Evolutionary conservation across 2,888 invertebrate genomes (phyloP).

Genomic region (Protophormia terraenovae): DNA sequence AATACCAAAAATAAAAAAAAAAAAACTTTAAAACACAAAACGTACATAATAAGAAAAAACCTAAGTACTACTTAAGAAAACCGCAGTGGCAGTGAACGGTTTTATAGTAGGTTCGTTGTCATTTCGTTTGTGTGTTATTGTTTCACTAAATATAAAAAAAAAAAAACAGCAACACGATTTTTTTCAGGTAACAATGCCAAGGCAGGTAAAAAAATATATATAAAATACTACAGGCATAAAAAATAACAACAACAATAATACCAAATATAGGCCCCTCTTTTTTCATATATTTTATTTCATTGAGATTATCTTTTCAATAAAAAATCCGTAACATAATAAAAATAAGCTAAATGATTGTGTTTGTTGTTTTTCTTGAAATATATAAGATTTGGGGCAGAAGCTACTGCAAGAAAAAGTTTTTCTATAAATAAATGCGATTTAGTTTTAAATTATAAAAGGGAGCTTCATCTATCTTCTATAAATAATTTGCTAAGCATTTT

Average conservation of each 20-base stretch:
- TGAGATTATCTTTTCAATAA: constrained; percentile 67
- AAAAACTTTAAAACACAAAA: background rate
- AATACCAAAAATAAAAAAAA: background rate
- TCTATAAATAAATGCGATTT: background rate
- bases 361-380: constrained; percentile 10
- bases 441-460: too few relatives aligned
- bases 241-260: constrained; percentile 8
- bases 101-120: too few relatives aligned
- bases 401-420: background rate
- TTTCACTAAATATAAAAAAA: constrained; percentile 25
- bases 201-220: constrained; percentile 54
- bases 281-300: constrained; percentile 25
- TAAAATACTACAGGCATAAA: background rate
- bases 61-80: background rate
- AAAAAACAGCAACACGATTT: background rate
- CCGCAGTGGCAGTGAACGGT: constrained; percentile 28
- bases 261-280: constrained; percentile 48
- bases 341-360: constrained; percentile 10
- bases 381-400: background rate
- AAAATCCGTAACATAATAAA: constrained; percentile 8
- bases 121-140: constrained; percentile 37
- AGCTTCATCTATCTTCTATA: background rate
- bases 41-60: background rate
- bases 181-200: constrained; percentile 65
- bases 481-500: background rate